Percentiles rank a stretch among this genome's conserved stretches.
Evolutionary conservation across 2,888 invertebrate species (phyloP).

Genomic region (Abscondita cerata): DNA sequence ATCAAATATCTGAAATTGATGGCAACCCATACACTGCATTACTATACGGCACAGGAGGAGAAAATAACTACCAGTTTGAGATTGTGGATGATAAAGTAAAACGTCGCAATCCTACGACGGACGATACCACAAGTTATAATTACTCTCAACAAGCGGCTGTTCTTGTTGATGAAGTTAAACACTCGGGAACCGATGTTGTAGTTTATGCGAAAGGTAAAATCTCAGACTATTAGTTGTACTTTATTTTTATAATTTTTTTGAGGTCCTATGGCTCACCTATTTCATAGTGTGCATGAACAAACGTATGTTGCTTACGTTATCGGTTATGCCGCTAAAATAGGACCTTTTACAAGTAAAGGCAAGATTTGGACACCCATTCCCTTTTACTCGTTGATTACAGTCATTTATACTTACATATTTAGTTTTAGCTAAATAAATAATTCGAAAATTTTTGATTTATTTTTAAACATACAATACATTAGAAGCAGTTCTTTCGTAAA

Average conservation of each 20-base stretch:
- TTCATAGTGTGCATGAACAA: slow-evolving; percentile 90
- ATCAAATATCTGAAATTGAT: slow-evolving; percentile 68
- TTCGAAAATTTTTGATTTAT: too few species aligned
- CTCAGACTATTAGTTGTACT: neutral
- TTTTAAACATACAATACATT: too few species aligned
- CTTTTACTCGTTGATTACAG: too few species aligned
- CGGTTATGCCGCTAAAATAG: slow-evolving; percentile 81
- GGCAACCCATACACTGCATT: slow-evolving; percentile 77
- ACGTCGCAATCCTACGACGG: slow-evolving; percentile 67
- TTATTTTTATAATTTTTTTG: slow-evolving; percentile 46
- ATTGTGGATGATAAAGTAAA: slow-evolving; percentile 53
- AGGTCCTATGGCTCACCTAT: slow-evolving; percentile 90
- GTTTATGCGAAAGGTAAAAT: slow-evolving; percentile 77
- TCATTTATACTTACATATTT: too few species aligned
- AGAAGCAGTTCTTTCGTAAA: too few species aligned
- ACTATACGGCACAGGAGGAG: slow-evolving; percentile 79
- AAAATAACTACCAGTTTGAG: slow-evolving; percentile 68
- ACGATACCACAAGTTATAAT: slow-evolving; percentile 68
- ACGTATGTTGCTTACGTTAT: slow-evolving; percentile 87
- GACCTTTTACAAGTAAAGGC: slow-evolving; percentile 52
- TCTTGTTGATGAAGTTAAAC: slow-evolving; percentile 75
- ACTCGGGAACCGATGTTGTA: slow-evolving; percentile 86
- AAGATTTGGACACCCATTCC: too few species aligned
- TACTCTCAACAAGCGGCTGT: slow-evolving; percentile 79
- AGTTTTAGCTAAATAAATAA: too few species aligned